Evolutionary conservation across 2,888 invertebrate species (phyloP).

Genomic region (Tetranychus truncatus): DNA sequence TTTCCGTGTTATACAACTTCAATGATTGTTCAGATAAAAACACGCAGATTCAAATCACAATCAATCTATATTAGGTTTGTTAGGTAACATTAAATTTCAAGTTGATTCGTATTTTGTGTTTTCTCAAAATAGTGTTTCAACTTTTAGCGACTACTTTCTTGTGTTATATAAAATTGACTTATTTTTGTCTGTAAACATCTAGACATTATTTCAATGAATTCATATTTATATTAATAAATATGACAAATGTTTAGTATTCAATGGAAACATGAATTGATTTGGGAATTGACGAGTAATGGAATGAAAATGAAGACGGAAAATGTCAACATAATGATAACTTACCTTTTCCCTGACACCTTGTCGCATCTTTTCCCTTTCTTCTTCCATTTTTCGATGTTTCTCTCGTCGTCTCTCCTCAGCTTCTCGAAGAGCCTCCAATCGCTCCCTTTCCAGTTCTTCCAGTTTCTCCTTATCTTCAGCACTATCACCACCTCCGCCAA

Average conservation of each 20-base stretch:
- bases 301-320: background rate
- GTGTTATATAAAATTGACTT: too few species aligned
- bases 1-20: too few species aligned
- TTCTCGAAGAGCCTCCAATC: slow-evolving; percentile 90
- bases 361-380: slow-evolving; percentile 95
- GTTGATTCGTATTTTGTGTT: too few species aligned
- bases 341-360: slow-evolving; percentile 99
- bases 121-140: too few species aligned
- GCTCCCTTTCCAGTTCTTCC: slow-evolving; percentile 91
- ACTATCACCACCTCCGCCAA: slow-evolving; percentile 25
- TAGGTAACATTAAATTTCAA: too few species aligned
- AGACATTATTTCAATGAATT: too few species aligned
- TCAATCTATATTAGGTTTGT: too few species aligned
- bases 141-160: too few species aligned
- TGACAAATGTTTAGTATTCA: background rate
- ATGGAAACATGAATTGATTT: background rate
- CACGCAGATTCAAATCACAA: too few species aligned
- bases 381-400: slow-evolving; percentile 99
- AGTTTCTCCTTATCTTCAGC: slow-evolving; percentile 76
- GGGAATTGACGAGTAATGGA: background rate
- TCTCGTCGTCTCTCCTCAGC: slow-evolving; percentile 96
- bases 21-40: too few species aligned
- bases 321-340: slow-evolving; percentile 29
- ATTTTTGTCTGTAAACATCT: too few species aligned
- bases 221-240: too few species aligned